Percentiles rank a stretch among this genome's conserved stretches.
These are phyloP conservation scores for Cheirogaleus major DNA, from an alignment of 2,797 vertebrate species.

Conservation along the genomic window DNA sequence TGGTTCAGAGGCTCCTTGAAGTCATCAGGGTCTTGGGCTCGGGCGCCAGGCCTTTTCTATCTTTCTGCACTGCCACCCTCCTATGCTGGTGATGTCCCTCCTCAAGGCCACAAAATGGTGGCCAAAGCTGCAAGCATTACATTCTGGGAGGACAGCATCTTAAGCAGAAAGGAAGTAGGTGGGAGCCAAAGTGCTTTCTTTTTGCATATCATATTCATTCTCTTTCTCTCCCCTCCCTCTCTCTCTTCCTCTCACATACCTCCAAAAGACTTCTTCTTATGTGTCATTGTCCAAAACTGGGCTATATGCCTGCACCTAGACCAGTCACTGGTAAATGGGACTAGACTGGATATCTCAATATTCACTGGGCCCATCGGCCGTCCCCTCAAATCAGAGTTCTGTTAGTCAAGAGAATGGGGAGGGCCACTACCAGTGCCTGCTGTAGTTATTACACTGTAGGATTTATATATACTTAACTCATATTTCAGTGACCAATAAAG, in stretches of 20 bases:
- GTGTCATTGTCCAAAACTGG: neutral
- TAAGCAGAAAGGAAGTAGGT: neutral
- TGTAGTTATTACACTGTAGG: neutral
- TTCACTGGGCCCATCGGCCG: neutral
- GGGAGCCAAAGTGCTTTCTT: neutral
- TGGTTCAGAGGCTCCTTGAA: neutral
- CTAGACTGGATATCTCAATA: neutral
- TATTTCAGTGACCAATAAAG: neutral
- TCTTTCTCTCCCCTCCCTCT: neutral
- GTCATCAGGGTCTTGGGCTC: neutral
- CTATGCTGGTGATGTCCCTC: neutral
- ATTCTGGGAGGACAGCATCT: neutral
- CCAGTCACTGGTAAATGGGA: neutral
- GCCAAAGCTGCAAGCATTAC: neutral
- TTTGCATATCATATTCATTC: neutral
- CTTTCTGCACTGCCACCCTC: neutral
- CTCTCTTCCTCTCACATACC: too few species aligned
- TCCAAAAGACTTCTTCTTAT: neutral
- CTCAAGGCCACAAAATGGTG: neutral
- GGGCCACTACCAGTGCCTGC: neutral
- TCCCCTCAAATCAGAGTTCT: neutral
- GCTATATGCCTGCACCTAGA: neutral
- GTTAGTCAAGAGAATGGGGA: neutral
- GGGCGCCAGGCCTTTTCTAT: neutral
- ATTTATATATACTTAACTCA: neutral